Evolutionary conservation across 2,113 vertebrate species (phyloP), one percentile per base, ranked within the genome.

Genomic region (Periophthalmus modestus): DNA sequence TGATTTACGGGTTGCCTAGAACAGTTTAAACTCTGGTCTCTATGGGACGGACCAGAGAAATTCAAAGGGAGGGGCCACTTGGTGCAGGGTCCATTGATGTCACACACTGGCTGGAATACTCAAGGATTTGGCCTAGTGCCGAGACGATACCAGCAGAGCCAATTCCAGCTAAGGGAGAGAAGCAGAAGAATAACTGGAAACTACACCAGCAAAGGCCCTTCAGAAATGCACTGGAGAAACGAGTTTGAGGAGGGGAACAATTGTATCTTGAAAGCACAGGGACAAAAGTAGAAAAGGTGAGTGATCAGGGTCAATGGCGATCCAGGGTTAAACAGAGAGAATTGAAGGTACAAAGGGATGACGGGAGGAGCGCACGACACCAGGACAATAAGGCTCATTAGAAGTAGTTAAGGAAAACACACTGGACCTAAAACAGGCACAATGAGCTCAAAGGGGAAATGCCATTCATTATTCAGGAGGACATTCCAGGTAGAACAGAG

Each of bases 171-270:
- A 82, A 87, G 75, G 78, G 81, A 85, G 76, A 75, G 86, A 87
- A 86, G 77, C 86, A 94, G 93, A 96, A 97, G 96, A 98, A 97
- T 98, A 96, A 95, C 95, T 95, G 97, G 97, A 98, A 98, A 89
- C 93, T 94, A 94, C 95, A 96, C 95, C 95, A 96, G 95, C 93
- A 95, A 91, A 94, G 92, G 59, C 90, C 91, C 86, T 70, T 80
- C 0, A 68, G 91, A 91, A 87, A 94, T 68, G 75, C 87, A 77
- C 69, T 77, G 18, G 43, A 82, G 63, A 85, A 67, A 85, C 82
- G 81, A 69, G 13, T 18, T 48, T 33, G n/a, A 82, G 81, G 77
- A 85, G 85, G 81, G 92, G 92, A 91, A 96, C 95, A 96, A 97
- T 96, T 94, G 92, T 91, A 80, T 92, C 93, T 91, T 83, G 91